These are phyloP conservation scores for Oscheius sp. DNA, from an alignment of 2,888 invertebrate genomes.

Conservation along the genomic window DNA sequence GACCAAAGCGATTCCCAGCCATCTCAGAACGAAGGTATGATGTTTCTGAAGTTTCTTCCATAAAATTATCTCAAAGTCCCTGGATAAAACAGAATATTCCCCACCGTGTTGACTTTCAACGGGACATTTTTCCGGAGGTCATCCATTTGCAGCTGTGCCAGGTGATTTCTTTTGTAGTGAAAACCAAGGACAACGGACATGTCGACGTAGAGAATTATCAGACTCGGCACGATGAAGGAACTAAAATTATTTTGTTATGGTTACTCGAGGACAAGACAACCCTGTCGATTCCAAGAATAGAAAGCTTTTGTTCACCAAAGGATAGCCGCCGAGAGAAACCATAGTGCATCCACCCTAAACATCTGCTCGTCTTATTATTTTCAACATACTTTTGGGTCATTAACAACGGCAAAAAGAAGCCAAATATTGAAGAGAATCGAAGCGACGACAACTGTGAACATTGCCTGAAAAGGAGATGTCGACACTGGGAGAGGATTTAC, in stretches of 20 bases:
- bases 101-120: conserved; percentile 6
- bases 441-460: conserved; percentile 41
- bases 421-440: conserved; percentile 48
- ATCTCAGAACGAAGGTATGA: conserved; percentile 45
- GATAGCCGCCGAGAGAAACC: neutral
- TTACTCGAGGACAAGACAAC: neutral
- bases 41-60: conserved; percentile 31
- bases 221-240: conserved; percentile 45
- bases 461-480: too few relatives aligned
- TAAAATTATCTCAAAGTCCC: too few relatives aligned
- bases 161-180: conserved; percentile 13
- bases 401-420: conserved; percentile 44
- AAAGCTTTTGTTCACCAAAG: conserved; percentile 22
- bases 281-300: conserved; percentile 34
- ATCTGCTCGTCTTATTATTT: neutral
- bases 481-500: conserved; percentile 21
- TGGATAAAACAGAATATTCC: too few relatives aligned
- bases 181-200: conserved; percentile 34
- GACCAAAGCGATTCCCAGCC: conserved; percentile 59
- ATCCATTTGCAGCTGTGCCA: conserved; percentile 16
- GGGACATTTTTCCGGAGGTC: conserved; percentile 27
- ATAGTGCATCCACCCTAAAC: conserved; percentile 34
- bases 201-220: conserved; percentile 44
- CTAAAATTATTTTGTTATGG: conserved; percentile 4
- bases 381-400: conserved; percentile 32